Percentiles rank a stretch among this genome's conserved stretches.
These are phyloP conservation scores for Agrotis ipsilon DNA, from an alignment of 2,888 invertebrate species.

Conservation along the genomic window DNA sequence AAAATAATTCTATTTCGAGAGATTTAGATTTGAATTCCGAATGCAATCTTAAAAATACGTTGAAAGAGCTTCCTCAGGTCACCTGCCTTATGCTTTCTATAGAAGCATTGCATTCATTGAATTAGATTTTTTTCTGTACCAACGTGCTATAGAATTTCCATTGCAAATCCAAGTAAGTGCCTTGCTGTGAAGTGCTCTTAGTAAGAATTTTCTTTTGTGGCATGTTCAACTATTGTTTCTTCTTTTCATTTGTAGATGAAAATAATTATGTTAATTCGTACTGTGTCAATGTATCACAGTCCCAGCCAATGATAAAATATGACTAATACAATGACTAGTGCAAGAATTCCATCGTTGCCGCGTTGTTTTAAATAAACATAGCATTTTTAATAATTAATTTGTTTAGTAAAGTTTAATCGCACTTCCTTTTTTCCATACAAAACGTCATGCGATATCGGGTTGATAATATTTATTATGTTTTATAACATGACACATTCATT, in stretches of 20 bases:
- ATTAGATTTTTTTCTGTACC: background rate
- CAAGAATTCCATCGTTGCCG: constrained; percentile 17
- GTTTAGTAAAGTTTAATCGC: constrained; percentile 5
- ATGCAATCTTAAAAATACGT: background rate
- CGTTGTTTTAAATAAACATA: constrained; percentile 22
- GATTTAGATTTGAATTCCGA: too few relatives aligned
- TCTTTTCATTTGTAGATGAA: background rate
- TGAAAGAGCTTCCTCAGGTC: background rate
- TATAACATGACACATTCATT: background rate
- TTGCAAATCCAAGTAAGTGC: constrained; percentile 26
- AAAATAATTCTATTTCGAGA: too few relatives aligned
- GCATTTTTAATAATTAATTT: constrained; percentile 17
- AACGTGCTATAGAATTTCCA: constrained; percentile 23
- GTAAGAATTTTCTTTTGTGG: constrained; percentile 10
- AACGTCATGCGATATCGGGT: constrained; percentile 6
- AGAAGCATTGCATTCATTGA: background rate
- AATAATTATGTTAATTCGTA: background rate
- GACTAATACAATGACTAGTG: constrained; percentile 23
- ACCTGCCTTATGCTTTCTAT: background rate
- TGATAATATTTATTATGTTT: constrained; percentile 12
- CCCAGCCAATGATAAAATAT: constrained; percentile 16
- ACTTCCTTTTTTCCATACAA: constrained; percentile 44
- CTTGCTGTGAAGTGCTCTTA: constrained; percentile 15
- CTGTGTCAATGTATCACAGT: background rate
- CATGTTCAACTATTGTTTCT: background rate